A percentile compares a stretch with the other conserved stretches of the same genome.
phyloP scores from a whole-genome alignment of 1,140 invertebrate species.

The Zaprionus taronus region DNA sequence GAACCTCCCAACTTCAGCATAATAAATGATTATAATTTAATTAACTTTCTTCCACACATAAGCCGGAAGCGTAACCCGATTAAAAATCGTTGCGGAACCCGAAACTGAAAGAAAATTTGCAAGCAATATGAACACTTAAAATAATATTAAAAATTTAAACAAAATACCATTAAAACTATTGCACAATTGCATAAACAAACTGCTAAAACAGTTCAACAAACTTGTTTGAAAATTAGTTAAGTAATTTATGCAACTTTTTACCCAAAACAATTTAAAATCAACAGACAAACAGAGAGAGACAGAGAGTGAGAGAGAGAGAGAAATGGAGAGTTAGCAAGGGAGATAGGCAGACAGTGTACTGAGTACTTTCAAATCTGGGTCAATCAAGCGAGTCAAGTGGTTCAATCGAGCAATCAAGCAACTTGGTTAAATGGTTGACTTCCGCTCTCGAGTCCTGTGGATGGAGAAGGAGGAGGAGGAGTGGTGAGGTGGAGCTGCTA shows the following conservation, averaged over 20 bases:
- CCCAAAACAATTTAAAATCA: not conserved
- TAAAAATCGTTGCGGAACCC: not conserved
- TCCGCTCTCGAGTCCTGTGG: constrained; percentile 32
- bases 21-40: not conserved
- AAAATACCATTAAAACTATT: not conserved
- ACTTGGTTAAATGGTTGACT: constrained; percentile 65
- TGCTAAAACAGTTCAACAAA: not conserved
- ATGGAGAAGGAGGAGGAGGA: not conserved
- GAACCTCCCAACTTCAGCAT: not conserved
- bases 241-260: not conserved
- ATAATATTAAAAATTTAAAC: not conserved
- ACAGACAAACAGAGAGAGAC: not conserved
- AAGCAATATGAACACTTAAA: not conserved
- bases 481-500: not conserved
- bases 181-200: not conserved
- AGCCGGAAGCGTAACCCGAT: not conserved
- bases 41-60: not conserved
- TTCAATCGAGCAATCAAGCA: constrained; percentile 42
- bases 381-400: constrained; percentile 44
- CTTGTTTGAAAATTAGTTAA: not conserved
- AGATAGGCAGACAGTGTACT: not conserved
- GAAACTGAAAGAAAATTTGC: not conserved
- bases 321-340: not conserved
- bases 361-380: constrained; percentile 1
- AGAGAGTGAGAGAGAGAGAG: not conserved